Evolutionary conservation across 2,888 invertebrate genomes (phyloP).

Genomic region (Drosophila differens): DNA sequence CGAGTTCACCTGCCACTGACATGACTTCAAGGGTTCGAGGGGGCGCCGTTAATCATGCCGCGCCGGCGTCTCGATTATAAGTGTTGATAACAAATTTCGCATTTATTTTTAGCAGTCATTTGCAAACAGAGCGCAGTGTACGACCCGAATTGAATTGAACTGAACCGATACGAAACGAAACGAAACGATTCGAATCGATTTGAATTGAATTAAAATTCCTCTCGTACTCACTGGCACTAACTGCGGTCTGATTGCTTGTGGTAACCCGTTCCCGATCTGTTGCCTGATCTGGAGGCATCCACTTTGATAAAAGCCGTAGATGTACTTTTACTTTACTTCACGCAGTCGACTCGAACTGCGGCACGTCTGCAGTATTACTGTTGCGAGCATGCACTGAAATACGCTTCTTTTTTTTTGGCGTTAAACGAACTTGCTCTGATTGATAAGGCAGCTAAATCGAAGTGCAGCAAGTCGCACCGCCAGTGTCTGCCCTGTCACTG

Average conservation of each 20-base stretch:
- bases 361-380: constrained; percentile 71
- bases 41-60: constrained; percentile 61
- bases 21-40: constrained; percentile 31
- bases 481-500: constrained; percentile 54
- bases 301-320: not conserved
- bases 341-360: constrained; percentile 48
- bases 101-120: constrained; percentile 68
- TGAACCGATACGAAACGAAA: not conserved
- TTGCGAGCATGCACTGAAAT: constrained; percentile 73
- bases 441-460: constrained; percentile 72
- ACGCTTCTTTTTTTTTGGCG: constrained; percentile 69
- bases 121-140: constrained; percentile 41
- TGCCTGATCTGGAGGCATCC: not conserved
- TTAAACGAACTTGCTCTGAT: constrained; percentile 66
- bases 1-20: constrained; percentile 43
- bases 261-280: constrained; percentile 14
- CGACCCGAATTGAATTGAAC: constrained; percentile 51
- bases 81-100: constrained; percentile 57
- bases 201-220: constrained; percentile 2
- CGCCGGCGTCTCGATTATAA: constrained; percentile 62
- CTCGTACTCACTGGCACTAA: constrained; percentile 33
- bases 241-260: constrained; percentile 30
- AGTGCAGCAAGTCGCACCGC: constrained; percentile 64
- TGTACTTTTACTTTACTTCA: constrained; percentile 9
- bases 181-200: constrained; percentile 5